These are phyloP conservation scores for Cuniculus paca DNA, from an alignment of 2,797 vertebrate genomes.

Conservation along the genomic window DNA sequence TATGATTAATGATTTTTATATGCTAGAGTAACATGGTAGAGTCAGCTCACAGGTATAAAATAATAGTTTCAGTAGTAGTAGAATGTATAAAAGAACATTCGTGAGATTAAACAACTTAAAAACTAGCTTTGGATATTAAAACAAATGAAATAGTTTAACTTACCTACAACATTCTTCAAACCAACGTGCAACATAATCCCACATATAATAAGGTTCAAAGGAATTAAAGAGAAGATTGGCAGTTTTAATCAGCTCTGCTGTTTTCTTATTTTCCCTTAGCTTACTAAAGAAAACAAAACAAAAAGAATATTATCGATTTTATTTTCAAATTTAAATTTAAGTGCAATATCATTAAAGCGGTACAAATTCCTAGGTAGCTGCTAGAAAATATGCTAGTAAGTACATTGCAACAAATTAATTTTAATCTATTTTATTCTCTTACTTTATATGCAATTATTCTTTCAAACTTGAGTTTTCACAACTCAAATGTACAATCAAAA, in stretches of 20 bases:
- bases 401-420: not conserved
- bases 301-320: slow-evolving; percentile 42
- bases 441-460: slow-evolving; percentile 20
- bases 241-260: slow-evolving; percentile 98
- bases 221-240: slow-evolving; percentile 99
- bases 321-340: slow-evolving; percentile 60
- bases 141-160: slow-evolving; percentile 75
- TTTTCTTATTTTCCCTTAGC: slow-evolving; percentile 98
- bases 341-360: not conserved
- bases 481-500: slow-evolving; percentile 30
- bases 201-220: slow-evolving; percentile 99
- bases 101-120: slow-evolving; percentile 51
- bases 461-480: slow-evolving; percentile 57
- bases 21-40: not conserved
- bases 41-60: slow-evolving; percentile 27
- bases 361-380: not conserved
- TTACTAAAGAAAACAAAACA: slow-evolving; percentile 90
- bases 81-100: slow-evolving; percentile 60
- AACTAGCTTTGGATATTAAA: slow-evolving; percentile 37
- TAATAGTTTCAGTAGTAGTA: slow-evolving; percentile 17
- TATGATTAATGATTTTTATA: slow-evolving; percentile 25
- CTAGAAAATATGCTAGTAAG: not conserved
- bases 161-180: slow-evolving; percentile 99
- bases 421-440: not conserved
- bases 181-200: slow-evolving; percentile 99